Base-by-base conservation (phyloP, 2,888 invertebrate species). In the Caenorhabditis uteleia region DNA sequence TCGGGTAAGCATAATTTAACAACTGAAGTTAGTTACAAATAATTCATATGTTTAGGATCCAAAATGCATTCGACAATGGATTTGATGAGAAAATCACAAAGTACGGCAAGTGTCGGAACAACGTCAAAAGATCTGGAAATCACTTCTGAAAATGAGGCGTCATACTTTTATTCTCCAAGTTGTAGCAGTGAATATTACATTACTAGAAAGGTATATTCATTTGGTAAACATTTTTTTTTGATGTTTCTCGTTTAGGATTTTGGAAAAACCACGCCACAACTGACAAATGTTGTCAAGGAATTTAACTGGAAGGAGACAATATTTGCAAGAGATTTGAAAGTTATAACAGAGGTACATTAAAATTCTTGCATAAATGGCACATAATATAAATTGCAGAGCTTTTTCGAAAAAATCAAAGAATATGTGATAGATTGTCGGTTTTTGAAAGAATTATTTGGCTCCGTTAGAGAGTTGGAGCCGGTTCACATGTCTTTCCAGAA, bases 281-380 rank as follows among this genome's bases (percentile, higher is more conserved):
- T 61, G 16, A 33, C 47, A 7, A 64, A 68, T 8, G 67, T 74
- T n/a, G 27, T 74, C 2, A 67, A 61, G 21, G 76, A 74, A 10
- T 64, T 76, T 8, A 55, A 69, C 16, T 66, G 65, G 55, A 68
- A 69, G 39, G 76, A 76, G 33, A 21, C 68, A 26, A 72, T 70
- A 1, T 50, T 58, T 6, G 38, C 58, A 3, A 58, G 59, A 39
- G 69, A 72, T 20, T 59, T 74, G 49, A 87, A 88, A 39, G 85
- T 88, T 62, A 85, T 88, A 4, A 58, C 44, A 23, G 51, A 64
- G 27, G 58, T 50, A 27, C 7, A 20, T 20, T 10, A 14, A 12
- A 14, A 12, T 10, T 33, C 10, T 12, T 12, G n/a, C 10, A 33
- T 12, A 33, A 33, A 14, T 12, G 33, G 33, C n/a, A n/a, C 12